Evolutionary conservation across 2,888 invertebrate species (phyloP).

Genomic region (Nephrocerus scutellatus): DNA sequence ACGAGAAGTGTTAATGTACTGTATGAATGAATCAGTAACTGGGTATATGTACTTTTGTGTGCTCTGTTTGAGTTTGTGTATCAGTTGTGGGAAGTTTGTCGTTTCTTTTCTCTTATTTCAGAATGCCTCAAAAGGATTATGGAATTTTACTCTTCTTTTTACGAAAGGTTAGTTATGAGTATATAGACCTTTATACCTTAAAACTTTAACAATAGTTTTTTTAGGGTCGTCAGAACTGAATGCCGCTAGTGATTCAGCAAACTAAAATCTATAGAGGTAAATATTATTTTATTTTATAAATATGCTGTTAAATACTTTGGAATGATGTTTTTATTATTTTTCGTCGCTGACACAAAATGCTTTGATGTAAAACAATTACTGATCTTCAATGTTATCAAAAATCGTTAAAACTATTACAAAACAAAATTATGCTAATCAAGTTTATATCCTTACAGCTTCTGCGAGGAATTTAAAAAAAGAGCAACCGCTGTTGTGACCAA

Average conservation of each 20-base stretch:
- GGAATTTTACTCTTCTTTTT: no score
- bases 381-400: conserved; percentile 7
- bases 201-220: no score
- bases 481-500: background rate
- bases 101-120: background rate
- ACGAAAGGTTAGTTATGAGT: no score
- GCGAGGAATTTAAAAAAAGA: background rate
- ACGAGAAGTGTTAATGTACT: background rate
- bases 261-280: background rate
- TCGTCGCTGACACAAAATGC: conserved; percentile 29
- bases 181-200: no score
- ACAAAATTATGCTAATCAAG: no score
- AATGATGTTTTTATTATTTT: conserved; percentile 29
- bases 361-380: conserved; percentile 17
- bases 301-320: conserved; percentile 3
- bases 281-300: background rate
- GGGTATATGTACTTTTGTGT: no score
- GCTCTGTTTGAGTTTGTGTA: background rate
- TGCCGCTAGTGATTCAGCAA: no score
- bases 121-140: background rate
- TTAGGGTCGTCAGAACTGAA: no score
- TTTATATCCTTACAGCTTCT: background rate
- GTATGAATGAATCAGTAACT: background rate
- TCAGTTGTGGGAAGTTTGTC: background rate
- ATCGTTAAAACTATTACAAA: no score